Percentiles rank a stretch among this genome's conserved stretches.
Conservation (phyloP, 30 jellyfish, hydroid and myxozoan genomes). For the Hydractinia symbiolongicarpus region DNA sequence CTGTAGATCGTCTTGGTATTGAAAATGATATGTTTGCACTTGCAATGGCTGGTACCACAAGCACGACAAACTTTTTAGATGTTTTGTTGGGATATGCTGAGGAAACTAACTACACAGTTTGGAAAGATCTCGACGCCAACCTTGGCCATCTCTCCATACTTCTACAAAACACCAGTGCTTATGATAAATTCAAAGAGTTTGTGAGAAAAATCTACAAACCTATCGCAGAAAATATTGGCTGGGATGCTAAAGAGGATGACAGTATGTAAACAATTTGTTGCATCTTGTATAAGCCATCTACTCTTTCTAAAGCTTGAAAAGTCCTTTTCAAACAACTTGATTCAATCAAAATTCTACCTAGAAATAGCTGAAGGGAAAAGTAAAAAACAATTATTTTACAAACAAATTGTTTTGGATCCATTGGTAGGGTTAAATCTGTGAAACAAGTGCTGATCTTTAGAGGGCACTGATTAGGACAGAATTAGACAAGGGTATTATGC, state of each 20-base stretch:
- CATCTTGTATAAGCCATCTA: not conserved
- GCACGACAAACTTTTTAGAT: conserved; percentile 71
- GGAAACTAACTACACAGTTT: conserved; percentile 74
- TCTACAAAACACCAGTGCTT: conserved; percentile 57
- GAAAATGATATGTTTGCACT: conserved; percentile 89
- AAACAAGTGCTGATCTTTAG: no score
- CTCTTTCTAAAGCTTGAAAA: not conserved
- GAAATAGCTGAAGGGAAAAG: no score
- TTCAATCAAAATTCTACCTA: no score
- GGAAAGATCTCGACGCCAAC: conserved; percentile 70
- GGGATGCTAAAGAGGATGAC: conserved; percentile 80
- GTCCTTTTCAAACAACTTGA: no score
- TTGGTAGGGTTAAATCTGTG: no score
- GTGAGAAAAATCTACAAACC: conserved; percentile 45
- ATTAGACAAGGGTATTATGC: no score
- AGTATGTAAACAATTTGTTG: conserved; percentile 24
- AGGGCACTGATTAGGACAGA: no score
- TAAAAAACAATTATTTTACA: no score
- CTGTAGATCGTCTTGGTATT: conserved; percentile 91
- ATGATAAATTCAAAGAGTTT: conserved; percentile 42
- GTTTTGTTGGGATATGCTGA: conserved; percentile 60
- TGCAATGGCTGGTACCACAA: conserved; percentile 77
- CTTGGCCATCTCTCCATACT: conserved; percentile 21
- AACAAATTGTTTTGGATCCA: no score
- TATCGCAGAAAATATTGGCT: conserved; percentile 57